Base-by-base conservation (phyloP, 2,113 vertebrate species). In the Chloropsis cyanopogon region DNA sequence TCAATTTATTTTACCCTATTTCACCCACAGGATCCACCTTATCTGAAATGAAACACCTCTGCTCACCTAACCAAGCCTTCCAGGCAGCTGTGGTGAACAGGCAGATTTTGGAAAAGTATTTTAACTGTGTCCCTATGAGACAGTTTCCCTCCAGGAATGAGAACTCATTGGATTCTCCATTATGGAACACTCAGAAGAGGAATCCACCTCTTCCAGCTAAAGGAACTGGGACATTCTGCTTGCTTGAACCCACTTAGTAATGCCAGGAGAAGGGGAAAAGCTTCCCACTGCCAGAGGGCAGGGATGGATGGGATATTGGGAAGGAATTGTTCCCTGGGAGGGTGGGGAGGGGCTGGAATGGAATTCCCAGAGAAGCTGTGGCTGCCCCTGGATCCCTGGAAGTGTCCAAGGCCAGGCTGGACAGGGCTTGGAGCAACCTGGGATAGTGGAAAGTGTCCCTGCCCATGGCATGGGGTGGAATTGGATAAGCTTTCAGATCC, bases 251-350 rank as follows among this genome's bases (percentile, higher is more conserved):
- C 33, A 15, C 31, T 65, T 26, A 3, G 31, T 6, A 64, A 46
- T 31, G 57, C 17, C 35, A 50, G 66, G 59, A 56, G 11, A 21
- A 1, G 1, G 49, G 53, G 65, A 41, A 31, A 64, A 66, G 66
- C 6, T 63, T 70, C 84, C 19, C 29, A 41, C 0, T 79, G 56
- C 8, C 65, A 71, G n/a, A 63, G 35, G 42, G 21, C 11, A 47
- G n/a, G 64, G 41, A 0, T 17, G 0, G 75, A 2, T 35, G 41
- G 25, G 41, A 49, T 12, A 8, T 10, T 56, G 41, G 49, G 26
- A 79, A n/a, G n/a, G n/a, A n/a, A n/a, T n/a, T n/a, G n/a, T n/a
- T n/a, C n/a, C n/a, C n/a, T n/a, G n/a, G n/a, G n/a, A n/a, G n/a
- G n/a, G n/a, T n/a, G n/a, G n/a, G n/a, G n/a, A n/a, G n/a, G n/a